Conservation (phyloP, 1,140 invertebrate species). For the Cryptotermes secundus region DNA sequence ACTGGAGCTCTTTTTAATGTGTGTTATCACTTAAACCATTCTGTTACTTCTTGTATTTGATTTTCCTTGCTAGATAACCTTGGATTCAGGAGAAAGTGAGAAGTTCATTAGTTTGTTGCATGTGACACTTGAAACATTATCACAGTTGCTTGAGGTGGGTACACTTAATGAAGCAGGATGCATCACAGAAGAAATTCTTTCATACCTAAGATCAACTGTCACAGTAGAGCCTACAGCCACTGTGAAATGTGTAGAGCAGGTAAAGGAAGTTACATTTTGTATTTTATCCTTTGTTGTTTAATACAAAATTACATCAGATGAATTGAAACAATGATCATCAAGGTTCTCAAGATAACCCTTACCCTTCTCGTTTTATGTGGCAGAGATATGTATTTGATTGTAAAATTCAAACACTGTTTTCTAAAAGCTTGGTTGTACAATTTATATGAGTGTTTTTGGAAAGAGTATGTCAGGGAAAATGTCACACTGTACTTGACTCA, state of each 20-base stretch:
- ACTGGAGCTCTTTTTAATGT: too few species aligned
- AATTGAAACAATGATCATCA: slow-evolving; percentile 89
- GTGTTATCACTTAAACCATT: not conserved
- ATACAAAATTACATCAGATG: slow-evolving; percentile 63
- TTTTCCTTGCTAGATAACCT: slow-evolving; percentile 59
- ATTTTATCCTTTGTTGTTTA: slow-evolving; percentile 25
- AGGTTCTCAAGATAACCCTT: slow-evolving; percentile 66
- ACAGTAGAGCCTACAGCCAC: slow-evolving; percentile 67
- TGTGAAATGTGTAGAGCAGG: slow-evolving; percentile 75
- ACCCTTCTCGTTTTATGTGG: slow-evolving; percentile 23
- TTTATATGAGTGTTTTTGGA: too few species aligned
- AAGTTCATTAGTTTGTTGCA: slow-evolving; percentile 72
- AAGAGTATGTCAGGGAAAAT: too few species aligned
- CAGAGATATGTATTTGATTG: too few species aligned
- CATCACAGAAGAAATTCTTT: slow-evolving; percentile 78
- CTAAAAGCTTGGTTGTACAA: not conserved
- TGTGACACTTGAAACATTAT: slow-evolving; percentile 64
- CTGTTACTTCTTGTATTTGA: not conserved
- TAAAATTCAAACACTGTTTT: too few species aligned
- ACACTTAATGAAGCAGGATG: slow-evolving; percentile 70
- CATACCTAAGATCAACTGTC: slow-evolving; percentile 72
- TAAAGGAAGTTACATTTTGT: slow-evolving; percentile 39
- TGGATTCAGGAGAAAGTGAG: slow-evolving; percentile 69
- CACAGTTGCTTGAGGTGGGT: slow-evolving; percentile 74
- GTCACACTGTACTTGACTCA: too few species aligned